These are phyloP conservation scores for Drosophila insularis DNA, from an alignment of 1,140 invertebrate species.

Conservation along the genomic window DNA sequence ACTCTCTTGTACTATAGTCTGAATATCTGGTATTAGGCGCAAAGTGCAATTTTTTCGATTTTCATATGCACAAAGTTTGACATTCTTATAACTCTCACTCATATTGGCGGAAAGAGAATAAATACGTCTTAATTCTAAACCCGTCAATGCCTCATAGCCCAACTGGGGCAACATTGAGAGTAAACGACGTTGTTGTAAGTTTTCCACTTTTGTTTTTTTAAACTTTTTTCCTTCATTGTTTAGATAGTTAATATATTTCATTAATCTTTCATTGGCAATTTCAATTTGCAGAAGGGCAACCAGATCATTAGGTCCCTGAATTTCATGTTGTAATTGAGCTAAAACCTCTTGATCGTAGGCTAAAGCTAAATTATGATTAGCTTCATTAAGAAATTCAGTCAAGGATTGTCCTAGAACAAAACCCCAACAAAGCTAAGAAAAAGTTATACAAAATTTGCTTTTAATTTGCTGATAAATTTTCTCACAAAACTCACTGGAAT, in stretches of 20 bases:
- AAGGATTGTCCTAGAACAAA: slow-evolving; percentile 4
- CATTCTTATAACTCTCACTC: slow-evolving; percentile 63
- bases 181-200: slow-evolving; percentile 45
- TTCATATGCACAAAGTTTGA: slow-evolving; percentile 57
- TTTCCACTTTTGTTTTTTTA: slow-evolving; percentile 40
- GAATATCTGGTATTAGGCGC: slow-evolving; percentile 65
- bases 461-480: background rate
- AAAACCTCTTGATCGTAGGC: slow-evolving; percentile 63
- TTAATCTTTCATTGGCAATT: slow-evolving; percentile 52
- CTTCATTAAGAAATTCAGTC: slow-evolving; percentile 47
- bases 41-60: slow-evolving; percentile 63
- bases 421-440: background rate
- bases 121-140: slow-evolving; percentile 33
- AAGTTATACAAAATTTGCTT: background rate
- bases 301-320: slow-evolving; percentile 56
- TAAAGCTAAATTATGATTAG: slow-evolving; percentile 54
- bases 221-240: slow-evolving; percentile 44
- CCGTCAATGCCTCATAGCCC: slow-evolving; percentile 52
- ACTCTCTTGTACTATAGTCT: slow-evolving; percentile 53
- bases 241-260: slow-evolving; percentile 45
- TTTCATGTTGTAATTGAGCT: slow-evolving; percentile 58
- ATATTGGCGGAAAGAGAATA: slow-evolving; percentile 59
- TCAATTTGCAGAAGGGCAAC: slow-evolving; percentile 54
- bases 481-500: slow-evolving; percentile 39
- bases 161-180: slow-evolving; percentile 46